Base-by-base conservation (phyloP, 2,113 vertebrate species). In the Mungos mungo region DNA sequence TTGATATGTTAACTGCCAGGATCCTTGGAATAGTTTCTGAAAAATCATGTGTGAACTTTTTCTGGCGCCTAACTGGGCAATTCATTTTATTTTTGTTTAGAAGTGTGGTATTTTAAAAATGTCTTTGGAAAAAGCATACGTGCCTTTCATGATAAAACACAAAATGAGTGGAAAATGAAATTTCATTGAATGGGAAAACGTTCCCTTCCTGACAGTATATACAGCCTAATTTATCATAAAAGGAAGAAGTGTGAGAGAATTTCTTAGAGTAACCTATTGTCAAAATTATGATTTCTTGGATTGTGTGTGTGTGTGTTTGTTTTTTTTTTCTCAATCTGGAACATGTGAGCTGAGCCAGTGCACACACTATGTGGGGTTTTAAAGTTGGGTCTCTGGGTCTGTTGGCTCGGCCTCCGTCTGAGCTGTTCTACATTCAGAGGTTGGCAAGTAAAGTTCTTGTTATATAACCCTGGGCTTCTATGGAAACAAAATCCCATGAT, bases 61-160 rank as follows among this genome's bases (percentile, higher is more conserved):
- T 93, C 89, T 71, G 41, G 47, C 50, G 31, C 35, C 38, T 77
- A 74, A 47, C n/a, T 60, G 65, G 35, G 76, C n/a, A 65, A 54
- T 23, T 95, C 65, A 81, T 88, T 93, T 95, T 93, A 88, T 81
- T 93, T 96, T 80, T 94, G 27, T 95, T 90, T 95, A 29, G 31
- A 95, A 95, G 18, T 50, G 18, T 72, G 76, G 7, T 66, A 18
- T 88, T 83, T 90, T 10, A 35, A 88, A 96, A 60, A 45, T 68
- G 38, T 4, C 5, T 71, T 89, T 83, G 76, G 45, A 83, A 88
- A 68, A 86, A 47, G 1, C 29, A 87, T 72, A 38, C 90, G 31
- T 45, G 45, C 13, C 15, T 74, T 54, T 95, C 29, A 60, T 77
- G 87, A 83, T 69, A 85, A 69, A 86, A 87, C 15, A 25, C 12